Percentiles rank a stretch among this genome's conserved stretches.
These are phyloP conservation scores for Acanthopagrus latus DNA, from an alignment of 2,797 vertebrate genomes.

Conservation along the genomic window DNA sequence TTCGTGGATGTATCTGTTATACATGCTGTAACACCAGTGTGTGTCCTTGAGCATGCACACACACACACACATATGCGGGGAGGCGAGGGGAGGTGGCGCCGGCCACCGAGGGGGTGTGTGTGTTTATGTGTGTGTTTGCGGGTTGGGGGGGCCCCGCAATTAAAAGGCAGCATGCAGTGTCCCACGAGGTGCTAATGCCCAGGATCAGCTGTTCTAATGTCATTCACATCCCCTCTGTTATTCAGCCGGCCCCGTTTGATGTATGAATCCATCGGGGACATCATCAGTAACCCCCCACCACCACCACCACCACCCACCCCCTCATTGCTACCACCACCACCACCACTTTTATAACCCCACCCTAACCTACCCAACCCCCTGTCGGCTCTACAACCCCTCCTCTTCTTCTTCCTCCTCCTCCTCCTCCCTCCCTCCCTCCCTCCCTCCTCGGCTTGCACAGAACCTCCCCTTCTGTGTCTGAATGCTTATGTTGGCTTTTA, in stretches of 20 bases:
- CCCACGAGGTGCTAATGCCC: conserved; percentile 76
- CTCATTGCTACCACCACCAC: conserved; percentile 39
- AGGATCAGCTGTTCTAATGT: conserved; percentile 90
- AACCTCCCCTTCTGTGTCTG: conserved; percentile 85
- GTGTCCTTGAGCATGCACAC: conserved; percentile 62
- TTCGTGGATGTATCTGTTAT: conserved; percentile 30
- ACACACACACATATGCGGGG: not conserved
- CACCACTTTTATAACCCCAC: conserved; percentile 70
- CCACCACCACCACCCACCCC: conserved; percentile 69
- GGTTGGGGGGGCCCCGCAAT: conserved; percentile 69
- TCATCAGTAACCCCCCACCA: conserved; percentile 76
- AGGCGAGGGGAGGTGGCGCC: conserved; percentile 18
- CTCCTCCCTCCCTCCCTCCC: conserved; percentile 57
- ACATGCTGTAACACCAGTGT: conserved; percentile 27
- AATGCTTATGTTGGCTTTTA: conserved; percentile 86
- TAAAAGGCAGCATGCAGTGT: conserved; percentile 78
- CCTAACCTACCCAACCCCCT: conserved; percentile 74
- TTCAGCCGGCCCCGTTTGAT: conserved; percentile 81
- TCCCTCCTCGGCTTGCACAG: conserved; percentile 61
- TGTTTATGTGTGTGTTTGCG: conserved; percentile 38
- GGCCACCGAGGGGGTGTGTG: conserved; percentile 40
- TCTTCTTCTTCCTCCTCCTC: conserved; percentile 3
- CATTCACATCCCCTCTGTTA: conserved; percentile 87
- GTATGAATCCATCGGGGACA: conserved; percentile 75
- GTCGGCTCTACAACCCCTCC: conserved; percentile 68